Conservation (phyloP, 2,113 vertebrate genomes). For the Malurus cyaneus region DNA sequence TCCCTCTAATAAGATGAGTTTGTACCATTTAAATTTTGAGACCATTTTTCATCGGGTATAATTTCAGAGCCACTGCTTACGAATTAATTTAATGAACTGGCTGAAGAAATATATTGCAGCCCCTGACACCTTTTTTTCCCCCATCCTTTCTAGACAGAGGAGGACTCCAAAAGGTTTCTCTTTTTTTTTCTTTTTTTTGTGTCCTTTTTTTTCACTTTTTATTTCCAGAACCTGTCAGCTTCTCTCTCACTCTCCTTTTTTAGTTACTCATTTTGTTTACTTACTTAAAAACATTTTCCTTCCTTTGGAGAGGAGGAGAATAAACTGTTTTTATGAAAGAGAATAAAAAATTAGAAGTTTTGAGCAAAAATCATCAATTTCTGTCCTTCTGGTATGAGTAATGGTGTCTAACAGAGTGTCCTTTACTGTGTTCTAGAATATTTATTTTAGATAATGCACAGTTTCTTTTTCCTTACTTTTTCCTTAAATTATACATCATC, state of each 20-base stretch:
- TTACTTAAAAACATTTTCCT: constrained; percentile 60
- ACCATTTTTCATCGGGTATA: constrained; percentile 98
- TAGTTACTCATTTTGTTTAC: constrained; percentile 64
- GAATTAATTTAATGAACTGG: constrained; percentile 99
- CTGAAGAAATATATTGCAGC: constrained; percentile 93
- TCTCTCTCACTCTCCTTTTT: constrained; percentile 77
- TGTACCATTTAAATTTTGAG: constrained; percentile 99
- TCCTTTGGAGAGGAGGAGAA: background rate
- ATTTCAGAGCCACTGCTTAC: constrained; percentile 96
- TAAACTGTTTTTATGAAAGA: constrained; percentile 18
- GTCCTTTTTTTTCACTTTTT: background rate
- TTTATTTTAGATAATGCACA: constrained; percentile 75
- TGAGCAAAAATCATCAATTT: constrained; percentile 55
- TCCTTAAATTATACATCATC: constrained; percentile 72
- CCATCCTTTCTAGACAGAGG: constrained; percentile 76
- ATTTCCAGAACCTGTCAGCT: constrained; percentile 69
- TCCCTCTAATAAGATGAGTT: constrained; percentile 99
- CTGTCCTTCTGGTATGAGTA: constrained; percentile 64
- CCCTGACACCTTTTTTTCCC: constrained; percentile 89
- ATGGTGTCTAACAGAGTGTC: constrained; percentile 54
- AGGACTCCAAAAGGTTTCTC: constrained; percentile 32
- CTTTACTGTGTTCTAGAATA: constrained; percentile 51
- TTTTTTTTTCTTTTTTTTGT: background rate
- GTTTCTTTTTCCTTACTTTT: constrained; percentile 66
- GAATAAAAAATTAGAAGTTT: constrained; percentile 27